These are phyloP conservation scores for Gallinago paraguaiae DNA, from an alignment of 2,113 vertebrate genomes.

Conservation along the genomic window DNA sequence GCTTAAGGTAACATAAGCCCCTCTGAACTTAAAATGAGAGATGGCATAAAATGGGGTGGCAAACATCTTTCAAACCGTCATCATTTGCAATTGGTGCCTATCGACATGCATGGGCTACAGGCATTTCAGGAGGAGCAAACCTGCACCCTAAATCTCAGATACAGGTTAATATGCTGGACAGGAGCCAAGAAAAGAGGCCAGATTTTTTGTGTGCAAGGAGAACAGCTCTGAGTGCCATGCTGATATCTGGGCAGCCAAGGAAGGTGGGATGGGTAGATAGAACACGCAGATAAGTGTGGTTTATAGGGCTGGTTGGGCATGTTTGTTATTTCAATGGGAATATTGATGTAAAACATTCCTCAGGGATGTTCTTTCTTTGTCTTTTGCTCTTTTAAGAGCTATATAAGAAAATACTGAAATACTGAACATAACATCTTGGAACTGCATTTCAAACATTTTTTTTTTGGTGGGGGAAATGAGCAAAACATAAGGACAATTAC, in stretches of 20 bases:
- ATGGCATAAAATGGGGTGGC: background rate
- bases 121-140: background rate
- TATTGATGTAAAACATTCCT: slow-evolving; percentile 41
- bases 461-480: background rate
- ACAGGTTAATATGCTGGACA: no score
- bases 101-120: accelerated
- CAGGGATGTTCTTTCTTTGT: background rate
- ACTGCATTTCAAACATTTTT: background rate
- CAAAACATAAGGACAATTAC: background rate
- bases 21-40: background rate
- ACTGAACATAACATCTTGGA: background rate
- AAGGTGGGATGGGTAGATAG: background rate
- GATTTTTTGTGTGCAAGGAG: background rate
- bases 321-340: slow-evolving; percentile 45
- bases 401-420: background rate
- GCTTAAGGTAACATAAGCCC: background rate
- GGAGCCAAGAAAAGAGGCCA: background rate
- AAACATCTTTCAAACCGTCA: background rate
- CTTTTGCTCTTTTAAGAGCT: background rate
- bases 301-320: background rate
- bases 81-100: background rate
- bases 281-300: background rate
- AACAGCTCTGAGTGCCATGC: background rate
- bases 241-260: background rate
- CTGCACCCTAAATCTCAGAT: accelerated